These are phyloP conservation scores for Mus spretus DNA, from an alignment of 2,797 vertebrate genomes.

Conservation along the genomic window DNA sequence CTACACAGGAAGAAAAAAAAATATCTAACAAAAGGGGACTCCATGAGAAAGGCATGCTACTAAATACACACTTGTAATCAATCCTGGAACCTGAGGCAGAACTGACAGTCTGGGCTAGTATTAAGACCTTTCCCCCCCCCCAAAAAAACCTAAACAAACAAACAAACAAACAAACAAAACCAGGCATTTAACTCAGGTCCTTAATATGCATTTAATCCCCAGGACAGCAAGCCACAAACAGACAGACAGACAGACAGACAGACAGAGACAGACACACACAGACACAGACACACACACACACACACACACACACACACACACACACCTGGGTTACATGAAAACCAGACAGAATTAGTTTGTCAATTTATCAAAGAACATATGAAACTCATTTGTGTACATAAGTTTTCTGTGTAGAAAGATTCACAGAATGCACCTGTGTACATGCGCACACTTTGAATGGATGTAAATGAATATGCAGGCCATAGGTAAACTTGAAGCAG, in stretches of 20 bases:
- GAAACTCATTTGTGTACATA: slow-evolving; percentile 14
- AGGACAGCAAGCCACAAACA: too few species aligned
- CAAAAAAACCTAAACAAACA: neutral
- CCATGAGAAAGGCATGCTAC: neutral
- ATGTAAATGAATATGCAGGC: neutral
- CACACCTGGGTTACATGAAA: neutral
- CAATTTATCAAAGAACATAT: slow-evolving; percentile 45
- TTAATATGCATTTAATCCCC: neutral
- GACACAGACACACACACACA: too few species aligned
- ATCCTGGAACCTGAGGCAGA: neutral
- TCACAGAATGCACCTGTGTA: neutral
- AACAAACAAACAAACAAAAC: neutral
- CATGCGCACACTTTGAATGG: neutral
- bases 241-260: neutral
- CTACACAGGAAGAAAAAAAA: neutral
- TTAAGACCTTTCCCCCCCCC: neutral
- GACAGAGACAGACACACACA: too few species aligned
- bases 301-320: neutral
- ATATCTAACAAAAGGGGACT: neutral
- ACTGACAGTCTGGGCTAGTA: neutral
- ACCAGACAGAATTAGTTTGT: slow-evolving; percentile 48
- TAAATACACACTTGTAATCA: neutral
- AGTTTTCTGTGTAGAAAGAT: slow-evolving; percentile 1
- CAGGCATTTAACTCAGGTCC: neutral
- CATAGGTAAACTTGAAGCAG: neutral